These are phyloP conservation scores for Meliscaeva auricollis DNA, from an alignment of 2,888 invertebrate species.

Conservation along the genomic window DNA sequence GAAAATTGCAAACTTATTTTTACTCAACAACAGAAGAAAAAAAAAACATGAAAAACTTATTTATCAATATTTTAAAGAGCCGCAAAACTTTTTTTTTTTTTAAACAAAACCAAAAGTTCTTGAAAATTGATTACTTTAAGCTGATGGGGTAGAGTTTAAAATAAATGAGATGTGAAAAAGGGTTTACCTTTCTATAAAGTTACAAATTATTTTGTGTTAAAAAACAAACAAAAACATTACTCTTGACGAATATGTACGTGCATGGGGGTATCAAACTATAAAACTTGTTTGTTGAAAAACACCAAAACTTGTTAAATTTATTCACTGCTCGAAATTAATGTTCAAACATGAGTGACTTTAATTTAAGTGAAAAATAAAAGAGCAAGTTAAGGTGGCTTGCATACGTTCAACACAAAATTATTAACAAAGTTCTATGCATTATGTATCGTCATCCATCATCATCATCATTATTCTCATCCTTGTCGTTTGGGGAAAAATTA, in stretches of 20 bases:
- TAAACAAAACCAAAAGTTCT: not conserved
- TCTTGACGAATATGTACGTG: too few relatives aligned
- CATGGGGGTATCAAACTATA: too few relatives aligned
- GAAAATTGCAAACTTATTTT: conserved; percentile 14
- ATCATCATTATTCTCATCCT: not conserved
- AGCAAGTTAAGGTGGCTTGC: not conserved
- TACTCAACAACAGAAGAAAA: not conserved
- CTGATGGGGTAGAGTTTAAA: not conserved
- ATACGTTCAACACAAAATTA: too few relatives aligned
- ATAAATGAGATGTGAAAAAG: not conserved
- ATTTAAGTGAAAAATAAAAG: conserved; percentile 5
- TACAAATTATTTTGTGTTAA: too few relatives aligned
- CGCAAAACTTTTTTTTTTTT: not conserved
- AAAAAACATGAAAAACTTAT: not conserved
- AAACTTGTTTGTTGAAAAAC: not conserved
- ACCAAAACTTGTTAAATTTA: not conserved
- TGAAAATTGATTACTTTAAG: not conserved
- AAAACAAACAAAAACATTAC: too few relatives aligned
- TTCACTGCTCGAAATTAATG: too few relatives aligned
- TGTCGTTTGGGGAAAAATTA: not conserved
- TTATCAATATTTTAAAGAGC: not conserved
- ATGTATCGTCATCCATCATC: not conserved
- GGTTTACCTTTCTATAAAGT: too few relatives aligned
- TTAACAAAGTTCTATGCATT: not conserved
- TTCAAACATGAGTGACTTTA: not conserved